Evolutionary conservation across 2,797 vertebrate species (phyloP).

Genomic region (Sebastes alutus): DNA sequence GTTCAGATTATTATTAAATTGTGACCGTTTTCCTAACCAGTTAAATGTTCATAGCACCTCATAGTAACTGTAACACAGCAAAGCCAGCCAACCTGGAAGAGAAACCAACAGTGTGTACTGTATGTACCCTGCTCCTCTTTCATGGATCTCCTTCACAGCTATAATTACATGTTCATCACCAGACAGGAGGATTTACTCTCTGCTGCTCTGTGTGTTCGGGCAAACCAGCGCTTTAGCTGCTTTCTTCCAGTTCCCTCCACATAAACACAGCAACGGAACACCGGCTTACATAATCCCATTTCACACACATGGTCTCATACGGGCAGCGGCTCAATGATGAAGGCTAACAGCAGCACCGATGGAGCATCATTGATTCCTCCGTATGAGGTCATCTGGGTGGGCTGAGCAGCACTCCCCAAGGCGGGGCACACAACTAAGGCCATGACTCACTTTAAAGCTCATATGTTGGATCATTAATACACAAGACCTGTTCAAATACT

Average conservation of each 20-base stretch:
- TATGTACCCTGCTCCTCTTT: not conserved
- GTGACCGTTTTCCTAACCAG: not conserved
- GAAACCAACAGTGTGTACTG: not conserved
- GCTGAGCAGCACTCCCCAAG: not conserved
- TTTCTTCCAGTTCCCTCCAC: not conserved
- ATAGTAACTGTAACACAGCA: not conserved
- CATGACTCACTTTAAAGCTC: not conserved
- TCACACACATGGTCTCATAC: not conserved
- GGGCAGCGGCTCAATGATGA: not conserved
- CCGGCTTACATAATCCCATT: constrained; percentile 46
- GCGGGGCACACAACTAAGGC: not conserved
- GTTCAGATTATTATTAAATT: not conserved
- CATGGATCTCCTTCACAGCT: constrained; percentile 6
- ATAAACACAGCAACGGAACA: constrained; percentile 27
- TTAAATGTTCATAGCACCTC: not conserved
- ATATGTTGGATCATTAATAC: not conserved
- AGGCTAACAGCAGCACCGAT: not conserved
- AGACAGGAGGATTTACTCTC: not conserved
- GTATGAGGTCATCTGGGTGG: constrained; percentile 32
- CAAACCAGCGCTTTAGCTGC: not conserved
- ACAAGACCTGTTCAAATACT: not conserved
- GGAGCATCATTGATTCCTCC: constrained; percentile 37
- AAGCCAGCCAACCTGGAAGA: not conserved
- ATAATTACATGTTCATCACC: not conserved
- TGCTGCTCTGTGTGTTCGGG: not conserved